A percentile compares a stretch with the other conserved stretches of the same genome.
These are phyloP conservation scores for Pimpla rufipes DNA, from an alignment of 2,888 invertebrate genomes.

Conservation along the genomic window DNA sequence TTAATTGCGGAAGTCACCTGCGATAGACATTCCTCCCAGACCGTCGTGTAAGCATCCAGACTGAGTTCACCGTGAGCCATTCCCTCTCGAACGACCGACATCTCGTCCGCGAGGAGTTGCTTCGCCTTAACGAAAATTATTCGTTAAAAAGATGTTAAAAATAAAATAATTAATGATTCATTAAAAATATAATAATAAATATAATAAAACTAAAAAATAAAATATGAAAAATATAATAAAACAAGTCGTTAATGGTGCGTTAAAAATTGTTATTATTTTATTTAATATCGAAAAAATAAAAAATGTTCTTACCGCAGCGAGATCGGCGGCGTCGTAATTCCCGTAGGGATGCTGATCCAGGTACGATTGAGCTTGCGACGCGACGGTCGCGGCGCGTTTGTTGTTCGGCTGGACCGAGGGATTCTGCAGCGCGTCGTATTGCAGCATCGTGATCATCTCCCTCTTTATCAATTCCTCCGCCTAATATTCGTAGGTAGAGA, in stretches of 20 bases:
- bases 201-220: too few species aligned
- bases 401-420: constrained; percentile 87
- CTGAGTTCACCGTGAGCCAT: constrained; percentile 98
- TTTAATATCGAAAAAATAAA: too few species aligned
- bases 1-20: constrained; percentile 89
- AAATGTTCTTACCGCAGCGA: constrained; percentile 86
- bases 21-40: constrained; percentile 98
- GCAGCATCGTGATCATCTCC: constrained; percentile 98
- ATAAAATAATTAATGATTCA: constrained; percentile 8
- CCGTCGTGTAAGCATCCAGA: constrained; percentile 96
- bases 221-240: too few species aligned
- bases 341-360: constrained; percentile 95
- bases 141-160: constrained; percentile 13
- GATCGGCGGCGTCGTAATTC: constrained; percentile 89
- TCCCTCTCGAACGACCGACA: constrained; percentile 95
- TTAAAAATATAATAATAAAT: too few species aligned
- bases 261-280: constrained; percentile 21
- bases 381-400: constrained; percentile 86
- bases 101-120: constrained; percentile 91
- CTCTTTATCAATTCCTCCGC: constrained; percentile 98
- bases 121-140: constrained; percentile 86
- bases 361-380: constrained; percentile 91
- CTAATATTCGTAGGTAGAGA: constrained; percentile 80
- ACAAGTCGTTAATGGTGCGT: too few species aligned
- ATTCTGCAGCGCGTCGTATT: constrained; percentile 94